Base-by-base conservation (phyloP, 2,113 vertebrate genomes). In the Pardalotus punctatus region DNA sequence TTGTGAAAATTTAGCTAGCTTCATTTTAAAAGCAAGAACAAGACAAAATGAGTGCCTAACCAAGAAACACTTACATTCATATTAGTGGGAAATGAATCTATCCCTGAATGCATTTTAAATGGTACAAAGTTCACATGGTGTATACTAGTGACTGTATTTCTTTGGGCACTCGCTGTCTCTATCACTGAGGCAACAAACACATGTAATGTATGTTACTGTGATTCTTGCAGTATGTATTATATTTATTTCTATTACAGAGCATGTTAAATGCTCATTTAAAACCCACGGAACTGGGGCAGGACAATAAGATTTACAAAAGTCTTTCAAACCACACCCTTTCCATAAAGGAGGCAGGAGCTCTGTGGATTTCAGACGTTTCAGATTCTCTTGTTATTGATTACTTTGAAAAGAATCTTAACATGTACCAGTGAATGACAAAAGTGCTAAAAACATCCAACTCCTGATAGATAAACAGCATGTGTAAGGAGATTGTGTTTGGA, bases 301-400 rank as follows among this genome's bases (percentile, higher is more conserved):
- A 51, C 25, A 28, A 43, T 33, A 18, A 56, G 21, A 33, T 67
- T 65, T 76, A 43, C 14, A 38, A 21, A 51, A 72, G 35, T 35
- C 27, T 45, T 95, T 51, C 28, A 64, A 85, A 82, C 14, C 15
- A 22, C 24, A 64, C 19, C 8, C 4, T 0, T 9, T 42, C 47
- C 14, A 48, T 50, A 66, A 62, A 74, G 21, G 29, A 65, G 31
- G 18, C 20, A 87, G 71, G 61, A 70, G 13, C 12, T 45, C 36
- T 47, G 33, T 36, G 31, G 33, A 53, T 96, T 97, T 95, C 58
- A 93, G 81, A 56, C 80, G n/a, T 82, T 94, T 92, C 56, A 65
- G 54, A 38, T 28, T 22, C 12, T 95, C 50, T 42, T 76, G 73
- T 43, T 70, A 16, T 67, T 85, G 31, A 67, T 74, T 70, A 73